phyloP scores from a whole-genome alignment of 2,888 invertebrate species.

The Teleogryllus oceanicus region DNA sequence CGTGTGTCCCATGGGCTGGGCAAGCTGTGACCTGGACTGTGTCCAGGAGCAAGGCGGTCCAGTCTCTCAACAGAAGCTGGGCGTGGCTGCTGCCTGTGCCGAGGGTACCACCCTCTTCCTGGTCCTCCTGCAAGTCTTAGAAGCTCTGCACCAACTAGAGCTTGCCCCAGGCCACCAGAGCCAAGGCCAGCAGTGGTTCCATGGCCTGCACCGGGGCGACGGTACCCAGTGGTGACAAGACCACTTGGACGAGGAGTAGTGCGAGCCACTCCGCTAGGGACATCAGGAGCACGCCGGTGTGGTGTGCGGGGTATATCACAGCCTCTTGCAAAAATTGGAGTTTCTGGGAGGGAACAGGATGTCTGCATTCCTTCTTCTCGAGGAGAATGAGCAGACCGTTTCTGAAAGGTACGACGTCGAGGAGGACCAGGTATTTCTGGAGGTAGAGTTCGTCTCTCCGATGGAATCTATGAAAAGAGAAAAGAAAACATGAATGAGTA shows the following conservation, averaged over 20 bases:
- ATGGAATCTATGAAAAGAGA: slow-evolving; percentile 30
- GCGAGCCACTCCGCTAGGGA: slow-evolving; percentile 50
- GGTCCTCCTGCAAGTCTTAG: slow-evolving; percentile 75
- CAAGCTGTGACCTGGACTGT: slow-evolving; percentile 45
- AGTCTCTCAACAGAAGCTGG: slow-evolving; percentile 83
- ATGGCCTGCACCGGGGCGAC: slow-evolving; percentile 30
- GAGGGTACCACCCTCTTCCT: slow-evolving; percentile 68
- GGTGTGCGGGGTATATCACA: slow-evolving; percentile 76
- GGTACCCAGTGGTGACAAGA: slow-evolving; percentile 43
- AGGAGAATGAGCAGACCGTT: slow-evolving; percentile 51
- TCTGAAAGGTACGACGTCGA: slow-evolving; percentile 54
- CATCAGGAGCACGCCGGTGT: slow-evolving; percentile 62
- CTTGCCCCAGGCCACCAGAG: slow-evolving; percentile 45
- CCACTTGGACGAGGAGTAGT: slow-evolving; percentile 62
- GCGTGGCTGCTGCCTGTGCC: slow-evolving; percentile 50
- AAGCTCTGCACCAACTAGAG: slow-evolving; percentile 72
- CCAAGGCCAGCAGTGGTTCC: slow-evolving; percentile 45
- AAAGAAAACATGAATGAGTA: slow-evolving; percentile 3
- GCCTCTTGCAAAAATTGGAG: slow-evolving; percentile 80
- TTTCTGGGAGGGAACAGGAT: slow-evolving; percentile 83
- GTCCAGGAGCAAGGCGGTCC: slow-evolving; percentile 63
- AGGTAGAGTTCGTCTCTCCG: slow-evolving; percentile 68
- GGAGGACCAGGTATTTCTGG: slow-evolving; percentile 61
- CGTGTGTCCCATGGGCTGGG: slow-evolving; percentile 43
- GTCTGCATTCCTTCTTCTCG: slow-evolving; percentile 69